These are phyloP conservation scores for Portunus trituberculatus DNA, from an alignment of 1,140 invertebrate species.

Conservation along the genomic window DNA sequence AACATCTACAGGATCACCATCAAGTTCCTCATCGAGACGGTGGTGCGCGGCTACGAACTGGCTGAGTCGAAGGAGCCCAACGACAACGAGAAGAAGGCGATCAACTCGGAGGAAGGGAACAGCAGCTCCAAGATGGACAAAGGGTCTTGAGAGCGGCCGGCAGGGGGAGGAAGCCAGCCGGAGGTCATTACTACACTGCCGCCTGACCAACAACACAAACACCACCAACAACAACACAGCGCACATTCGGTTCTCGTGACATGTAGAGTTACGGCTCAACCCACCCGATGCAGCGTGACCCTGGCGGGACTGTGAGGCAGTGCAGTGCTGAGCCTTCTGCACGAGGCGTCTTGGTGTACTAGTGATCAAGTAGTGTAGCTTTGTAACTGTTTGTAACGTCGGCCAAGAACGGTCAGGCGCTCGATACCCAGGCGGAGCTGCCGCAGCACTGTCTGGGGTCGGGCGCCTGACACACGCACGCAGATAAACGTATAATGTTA, in stretches of 20 bases:
- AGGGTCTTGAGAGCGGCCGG: constrained; percentile 42
- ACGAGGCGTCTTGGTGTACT: background rate
- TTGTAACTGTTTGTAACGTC: constrained; percentile 14
- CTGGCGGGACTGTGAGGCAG: background rate
- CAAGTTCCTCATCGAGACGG: constrained; percentile 92
- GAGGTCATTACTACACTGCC: background rate
- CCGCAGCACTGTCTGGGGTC: background rate
- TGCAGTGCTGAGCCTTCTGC: constrained; percentile 1
- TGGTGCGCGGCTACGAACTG: constrained; percentile 90
- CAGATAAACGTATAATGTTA: constrained; percentile 36
- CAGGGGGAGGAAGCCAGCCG: background rate
- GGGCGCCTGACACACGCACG: background rate
- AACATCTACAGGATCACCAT: constrained; percentile 95
- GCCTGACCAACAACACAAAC: background rate
- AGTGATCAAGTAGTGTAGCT: background rate
- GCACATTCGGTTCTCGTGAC: background rate
- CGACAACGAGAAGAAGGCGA: constrained; percentile 72
- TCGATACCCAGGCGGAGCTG: background rate
- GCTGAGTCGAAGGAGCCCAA: constrained; percentile 77
- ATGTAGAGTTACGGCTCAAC: background rate
- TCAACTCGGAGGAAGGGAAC: constrained; percentile 50
- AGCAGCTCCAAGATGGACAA: constrained; percentile 47
- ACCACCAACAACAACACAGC: background rate
- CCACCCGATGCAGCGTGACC: background rate
- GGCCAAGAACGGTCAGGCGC: background rate